A percentile compares a stretch with the other conserved stretches of the same genome.
phyloP scores from a whole-genome alignment of 2,888 invertebrate species.

The Papilio protenor region DNA sequence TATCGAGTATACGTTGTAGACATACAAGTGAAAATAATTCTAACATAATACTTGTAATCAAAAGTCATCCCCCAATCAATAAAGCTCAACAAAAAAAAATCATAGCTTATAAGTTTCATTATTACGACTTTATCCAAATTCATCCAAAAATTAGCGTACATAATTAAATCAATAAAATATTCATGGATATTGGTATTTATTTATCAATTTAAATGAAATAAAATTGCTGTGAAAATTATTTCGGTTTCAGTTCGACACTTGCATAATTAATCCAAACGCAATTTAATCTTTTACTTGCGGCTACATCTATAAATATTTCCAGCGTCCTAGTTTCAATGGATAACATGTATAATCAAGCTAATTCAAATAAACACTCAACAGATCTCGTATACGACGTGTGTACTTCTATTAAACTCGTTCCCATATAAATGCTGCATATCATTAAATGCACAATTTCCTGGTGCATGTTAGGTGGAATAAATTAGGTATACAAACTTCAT shows the following conservation, averaged over 20 bases:
- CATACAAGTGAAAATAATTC: background rate
- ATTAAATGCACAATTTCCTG: slow-evolving; percentile 17
- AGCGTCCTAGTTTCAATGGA: slow-evolving; percentile 42
- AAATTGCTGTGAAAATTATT: background rate
- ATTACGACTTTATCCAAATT: background rate
- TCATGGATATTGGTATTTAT: background rate
- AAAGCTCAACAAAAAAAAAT: background rate
- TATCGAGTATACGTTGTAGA: background rate
- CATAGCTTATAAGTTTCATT: background rate
- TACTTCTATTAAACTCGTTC: slow-evolving; percentile 15
- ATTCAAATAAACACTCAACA: slow-evolving; percentile 8
- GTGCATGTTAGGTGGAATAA: background rate
- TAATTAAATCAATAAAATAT: background rate
- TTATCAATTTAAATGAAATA: background rate
- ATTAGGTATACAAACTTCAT: background rate
- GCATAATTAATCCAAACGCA: slow-evolving; percentile 12
- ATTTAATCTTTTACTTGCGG: slow-evolving; percentile 18
- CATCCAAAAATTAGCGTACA: background rate
- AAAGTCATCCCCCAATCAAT: background rate
- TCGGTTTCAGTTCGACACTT: slow-evolving; percentile 14
- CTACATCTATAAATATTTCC: slow-evolving; percentile 61
- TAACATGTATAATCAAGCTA: slow-evolving; percentile 2
- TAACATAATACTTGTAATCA: too few species aligned
- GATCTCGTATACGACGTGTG: background rate
- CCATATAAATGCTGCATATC: slow-evolving; percentile 12